These are phyloP conservation scores for Leptopilina clavipes DNA, from an alignment of 1,140 invertebrate species.

Conservation along the genomic window DNA sequence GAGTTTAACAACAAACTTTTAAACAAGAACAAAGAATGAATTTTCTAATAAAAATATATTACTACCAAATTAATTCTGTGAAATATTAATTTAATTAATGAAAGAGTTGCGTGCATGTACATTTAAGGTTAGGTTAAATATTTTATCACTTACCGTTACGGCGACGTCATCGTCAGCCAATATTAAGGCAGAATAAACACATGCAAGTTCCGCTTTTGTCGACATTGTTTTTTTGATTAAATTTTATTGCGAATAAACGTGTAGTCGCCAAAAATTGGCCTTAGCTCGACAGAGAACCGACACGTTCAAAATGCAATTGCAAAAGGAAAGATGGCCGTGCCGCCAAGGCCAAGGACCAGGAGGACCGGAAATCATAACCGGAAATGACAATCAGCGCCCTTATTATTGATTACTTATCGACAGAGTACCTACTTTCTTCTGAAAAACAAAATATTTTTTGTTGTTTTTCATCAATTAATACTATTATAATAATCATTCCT, in stretches of 20 bases:
- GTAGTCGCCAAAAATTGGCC: constrained; percentile 28
- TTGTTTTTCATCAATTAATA: too few relatives aligned
- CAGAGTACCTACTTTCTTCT: not conserved
- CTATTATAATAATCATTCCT: too few relatives aligned
- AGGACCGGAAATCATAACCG: not conserved
- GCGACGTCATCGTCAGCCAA: constrained; percentile 97
- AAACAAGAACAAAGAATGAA: too few relatives aligned
- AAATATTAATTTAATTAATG: too few relatives aligned
- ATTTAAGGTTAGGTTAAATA: not conserved
- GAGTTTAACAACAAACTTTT: too few relatives aligned
- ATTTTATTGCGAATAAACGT: constrained; percentile 25
- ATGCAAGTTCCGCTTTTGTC: constrained; percentile 95
- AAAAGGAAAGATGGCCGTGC: not conserved
- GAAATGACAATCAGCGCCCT: not conserved
- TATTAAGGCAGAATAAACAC: constrained; percentile 97
- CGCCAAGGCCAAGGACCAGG: too few relatives aligned
- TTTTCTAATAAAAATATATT: too few relatives aligned
- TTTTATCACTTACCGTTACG: constrained; percentile 90
- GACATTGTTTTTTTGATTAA: constrained; percentile 78
- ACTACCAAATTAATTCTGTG: too few relatives aligned
- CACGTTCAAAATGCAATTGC: constrained; percentile 4
- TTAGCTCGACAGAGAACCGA: constrained; percentile 24
- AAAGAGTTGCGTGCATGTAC: too few relatives aligned
- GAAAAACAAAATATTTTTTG: too few relatives aligned
- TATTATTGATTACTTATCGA: not conserved